Percentiles rank a stretch among this genome's conserved stretches.
phyloP scores from a whole-genome alignment of 2,113 vertebrate genomes.

The Uropsilus gracilis region DNA sequence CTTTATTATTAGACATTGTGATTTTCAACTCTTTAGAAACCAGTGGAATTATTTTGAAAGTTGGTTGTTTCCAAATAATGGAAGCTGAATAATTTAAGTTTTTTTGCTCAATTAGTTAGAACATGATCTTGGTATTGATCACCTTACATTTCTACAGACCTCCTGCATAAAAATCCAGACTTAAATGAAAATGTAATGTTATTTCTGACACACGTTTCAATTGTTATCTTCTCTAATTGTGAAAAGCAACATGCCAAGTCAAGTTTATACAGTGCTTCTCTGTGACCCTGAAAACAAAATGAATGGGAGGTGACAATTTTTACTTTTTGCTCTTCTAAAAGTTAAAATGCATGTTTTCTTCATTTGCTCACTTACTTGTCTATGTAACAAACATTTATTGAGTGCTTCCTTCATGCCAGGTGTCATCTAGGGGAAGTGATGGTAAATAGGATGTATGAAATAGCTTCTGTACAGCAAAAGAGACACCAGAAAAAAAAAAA shows the following conservation, averaged over 20 bases:
- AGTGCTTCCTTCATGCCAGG: background rate
- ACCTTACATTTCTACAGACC: background rate
- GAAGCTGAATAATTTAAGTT: slow-evolving; percentile 55
- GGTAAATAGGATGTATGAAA: background rate
- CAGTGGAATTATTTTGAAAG: slow-evolving; percentile 61
- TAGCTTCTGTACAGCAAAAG: too few species aligned
- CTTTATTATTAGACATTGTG: slow-evolving; percentile 55
- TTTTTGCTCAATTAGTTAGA: slow-evolving; percentile 45
- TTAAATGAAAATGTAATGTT: background rate
- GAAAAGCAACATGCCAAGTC: background rate
- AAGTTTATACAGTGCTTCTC: slow-evolving; percentile 11
- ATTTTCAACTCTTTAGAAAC: slow-evolving; percentile 59
- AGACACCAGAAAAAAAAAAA: too few species aligned
- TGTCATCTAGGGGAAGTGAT: background rate
- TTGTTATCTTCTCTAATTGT: background rate
- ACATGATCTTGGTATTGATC: slow-evolving; percentile 48
- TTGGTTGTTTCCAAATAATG: slow-evolving; percentile 64
- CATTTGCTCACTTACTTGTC: background rate
- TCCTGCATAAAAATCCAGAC: background rate
- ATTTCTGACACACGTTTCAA: background rate
- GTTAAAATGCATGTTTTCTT: background rate
- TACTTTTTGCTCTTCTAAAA: slow-evolving; percentile 21
- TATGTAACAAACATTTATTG: background rate
- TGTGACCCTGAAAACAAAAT: background rate
- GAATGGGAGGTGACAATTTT: background rate